Evolutionary conservation across 2,113 vertebrate species (phyloP), one percentile per base, ranked within the genome.

Genomic region (Diadophis punctatus): DNA sequence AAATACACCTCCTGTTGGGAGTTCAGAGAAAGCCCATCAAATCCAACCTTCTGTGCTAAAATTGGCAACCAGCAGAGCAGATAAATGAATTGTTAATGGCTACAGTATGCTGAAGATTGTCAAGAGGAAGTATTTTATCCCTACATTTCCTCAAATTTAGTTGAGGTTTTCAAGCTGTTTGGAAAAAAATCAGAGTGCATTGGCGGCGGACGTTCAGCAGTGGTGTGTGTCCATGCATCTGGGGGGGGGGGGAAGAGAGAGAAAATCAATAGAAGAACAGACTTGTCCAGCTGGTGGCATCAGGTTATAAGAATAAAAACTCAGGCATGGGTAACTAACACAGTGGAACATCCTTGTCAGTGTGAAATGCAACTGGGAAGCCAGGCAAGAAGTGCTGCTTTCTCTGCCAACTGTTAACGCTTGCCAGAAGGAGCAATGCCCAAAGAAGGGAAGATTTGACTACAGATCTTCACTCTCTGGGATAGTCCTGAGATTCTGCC

Each of bases 371-470:
- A 86, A 23, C 55, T 49, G 48, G 55, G 86, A 90, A 90, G 92
- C 43, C 88, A 30, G 53, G 53, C 52, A 3, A 90, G 92, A 92
- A 48, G 46, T 86, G 23, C 48, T 34, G 16, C 23, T 12, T 52
- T 93, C 80, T 63, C 8, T 63, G 92, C 88, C 74, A 86, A 56
- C n/a, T n/a, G 80, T 80, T 90, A n/a, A 7, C 4, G 48, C 55
- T 49, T 93, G 55, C 92, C 92, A 93, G 56, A 90, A 84, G 88
- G 92, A 93, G 34, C 25, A 6, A 90, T 93, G 80, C 46, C 92
- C 92, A 93, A 86, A 93, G 46, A 93, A 90, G 92, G 92, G 88
- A 90, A 93, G 51, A 25, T 90, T n/a, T 86, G 88, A 80, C 55
- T 52, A 14, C 20, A 18, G 43, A 39, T 46, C 92, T 27, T 60